These are phyloP conservation scores for Tryphoninae sp. DNA, from an alignment of 2,888 invertebrate species.

Conservation along the genomic window DNA sequence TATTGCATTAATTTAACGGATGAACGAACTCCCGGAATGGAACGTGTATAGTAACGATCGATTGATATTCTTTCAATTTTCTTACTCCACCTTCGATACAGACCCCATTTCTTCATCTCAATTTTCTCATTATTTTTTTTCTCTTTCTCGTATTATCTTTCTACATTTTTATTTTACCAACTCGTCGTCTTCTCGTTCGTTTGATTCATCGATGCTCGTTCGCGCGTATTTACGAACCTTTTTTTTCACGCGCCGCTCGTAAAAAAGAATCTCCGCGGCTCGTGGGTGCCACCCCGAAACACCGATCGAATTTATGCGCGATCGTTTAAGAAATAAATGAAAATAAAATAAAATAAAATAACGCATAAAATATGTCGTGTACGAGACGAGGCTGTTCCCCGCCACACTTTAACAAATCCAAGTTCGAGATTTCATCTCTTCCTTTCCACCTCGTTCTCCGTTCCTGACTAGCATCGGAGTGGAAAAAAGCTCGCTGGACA, in stretches of 20 bases:
- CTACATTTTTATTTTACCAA: background rate
- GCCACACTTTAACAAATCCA: too few relatives aligned
- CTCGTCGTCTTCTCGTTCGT: slow-evolving; percentile 11
- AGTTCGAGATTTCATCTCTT: too few relatives aligned
- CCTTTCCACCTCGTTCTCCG: too few relatives aligned
- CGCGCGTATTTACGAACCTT: slow-evolving; percentile 34
- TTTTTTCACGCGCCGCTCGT: slow-evolving; percentile 18
- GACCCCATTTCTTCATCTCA: background rate
- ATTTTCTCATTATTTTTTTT: background rate
- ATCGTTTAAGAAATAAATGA: slow-evolving; percentile 8
- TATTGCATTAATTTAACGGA: slow-evolving; percentile 56
- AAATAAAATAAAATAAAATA: background rate
- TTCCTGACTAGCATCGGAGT: too few relatives aligned
- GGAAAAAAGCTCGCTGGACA: slow-evolving; percentile 7
- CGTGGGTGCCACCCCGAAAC: slow-evolving; percentile 6
- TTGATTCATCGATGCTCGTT: slow-evolving; percentile 40
- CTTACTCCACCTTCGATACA: background rate
- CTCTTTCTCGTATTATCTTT: background rate
- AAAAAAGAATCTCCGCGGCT: slow-evolving; percentile 3
- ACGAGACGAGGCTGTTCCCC: background rate
- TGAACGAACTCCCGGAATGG: slow-evolving; percentile 36
- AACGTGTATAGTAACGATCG: background rate
- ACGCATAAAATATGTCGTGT: slow-evolving; percentile 21
- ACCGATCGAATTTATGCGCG: slow-evolving; percentile 1
- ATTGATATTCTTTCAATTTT: slow-evolving; percentile 29